Conservation (phyloP, 2,888 invertebrate species). For the Heteromurus nitidus region DNA sequence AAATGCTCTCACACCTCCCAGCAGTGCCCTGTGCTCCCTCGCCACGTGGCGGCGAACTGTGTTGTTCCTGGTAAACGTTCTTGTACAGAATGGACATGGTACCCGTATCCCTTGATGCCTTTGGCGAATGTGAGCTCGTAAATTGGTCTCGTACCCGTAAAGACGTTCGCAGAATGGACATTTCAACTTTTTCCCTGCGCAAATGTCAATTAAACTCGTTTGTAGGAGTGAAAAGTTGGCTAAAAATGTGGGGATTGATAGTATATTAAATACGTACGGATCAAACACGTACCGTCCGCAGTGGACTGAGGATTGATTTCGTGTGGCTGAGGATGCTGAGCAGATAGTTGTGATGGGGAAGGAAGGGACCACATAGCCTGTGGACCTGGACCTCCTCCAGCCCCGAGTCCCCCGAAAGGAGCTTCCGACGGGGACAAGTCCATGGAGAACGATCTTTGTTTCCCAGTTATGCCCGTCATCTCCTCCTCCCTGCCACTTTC, state of each 20-base stretch:
- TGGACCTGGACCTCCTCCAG: conserved; percentile 71
- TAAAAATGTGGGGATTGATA: too few relatives aligned
- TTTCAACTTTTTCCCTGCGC: conserved; percentile 90
- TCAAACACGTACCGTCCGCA: conserved; percentile 70
- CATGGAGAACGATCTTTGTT: conserved; percentile 74
- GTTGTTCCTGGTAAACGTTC: conserved; percentile 94
- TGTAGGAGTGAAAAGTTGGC: too few relatives aligned
- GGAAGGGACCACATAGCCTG: conserved; percentile 72
- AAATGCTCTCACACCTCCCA: conserved; percentile 73
- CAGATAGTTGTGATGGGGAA: conserved; percentile 72
- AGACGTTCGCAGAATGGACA: conserved; percentile 94
- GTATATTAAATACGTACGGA: too few relatives aligned
- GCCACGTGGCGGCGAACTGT: conserved; percentile 93
- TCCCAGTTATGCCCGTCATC: conserved; percentile 70
- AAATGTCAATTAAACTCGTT: conserved; percentile 10
- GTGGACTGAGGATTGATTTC: conserved; percentile 73
- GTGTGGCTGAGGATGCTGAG: conserved; percentile 71
- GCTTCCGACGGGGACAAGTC: conserved; percentile 73
- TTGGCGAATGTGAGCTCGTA: conserved; percentile 92
- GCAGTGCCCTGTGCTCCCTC: conserved; percentile 76
- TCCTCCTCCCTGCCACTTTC: conserved; percentile 76
- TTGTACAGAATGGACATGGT: conserved; percentile 92
- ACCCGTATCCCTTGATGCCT: conserved; percentile 94
- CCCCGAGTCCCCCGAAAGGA: conserved; percentile 70
- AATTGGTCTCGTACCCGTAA: conserved; percentile 94